Conservation (phyloP, 2,797 vertebrate genomes). For the Pantherophis vulpinus region DNA sequence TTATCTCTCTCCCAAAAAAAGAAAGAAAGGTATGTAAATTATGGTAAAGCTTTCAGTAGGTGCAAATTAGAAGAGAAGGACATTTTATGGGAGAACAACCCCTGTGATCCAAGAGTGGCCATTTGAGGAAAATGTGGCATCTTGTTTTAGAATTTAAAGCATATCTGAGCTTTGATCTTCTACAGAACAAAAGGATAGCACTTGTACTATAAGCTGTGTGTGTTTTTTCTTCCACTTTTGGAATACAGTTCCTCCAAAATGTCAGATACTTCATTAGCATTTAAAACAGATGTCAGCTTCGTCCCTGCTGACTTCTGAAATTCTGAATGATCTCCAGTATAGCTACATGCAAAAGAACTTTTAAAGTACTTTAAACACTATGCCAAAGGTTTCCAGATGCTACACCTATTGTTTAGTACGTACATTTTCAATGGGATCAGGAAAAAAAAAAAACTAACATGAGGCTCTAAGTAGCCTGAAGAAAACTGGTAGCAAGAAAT, state of each 20-base stretch:
- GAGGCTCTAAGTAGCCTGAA: not conserved
- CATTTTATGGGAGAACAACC: not conserved
- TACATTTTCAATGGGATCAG: not conserved
- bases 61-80: slow-evolving; percentile 43
- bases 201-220: slow-evolving; percentile 7
- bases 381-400: slow-evolving; percentile 9
- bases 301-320: slow-evolving; percentile 33
- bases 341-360: slow-evolving; percentile 22
- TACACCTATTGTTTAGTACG: not conserved
- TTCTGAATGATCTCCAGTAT: slow-evolving; percentile 11
- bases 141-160: slow-evolving; percentile 58
- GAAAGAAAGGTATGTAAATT: slow-evolving; percentile 1
- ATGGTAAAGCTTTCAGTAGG: slow-evolving; percentile 42
- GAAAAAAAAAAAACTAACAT: not conserved
- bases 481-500: not conserved
- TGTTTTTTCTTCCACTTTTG: slow-evolving; percentile 33
- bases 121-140: slow-evolving; percentile 48
- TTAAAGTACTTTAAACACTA: slow-evolving; percentile 9
- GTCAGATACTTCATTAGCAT: slow-evolving; percentile 42
- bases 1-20: not conserved
- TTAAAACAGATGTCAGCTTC: slow-evolving; percentile 41
- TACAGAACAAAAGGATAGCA: slow-evolving; percentile 30
- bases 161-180: slow-evolving; percentile 39
- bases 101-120: slow-evolving; percentile 37
- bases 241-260: slow-evolving; percentile 51